Evolutionary conservation across 2,797 vertebrate species (phyloP).

Genomic region (Pipistrellus pygmaeus): DNA sequence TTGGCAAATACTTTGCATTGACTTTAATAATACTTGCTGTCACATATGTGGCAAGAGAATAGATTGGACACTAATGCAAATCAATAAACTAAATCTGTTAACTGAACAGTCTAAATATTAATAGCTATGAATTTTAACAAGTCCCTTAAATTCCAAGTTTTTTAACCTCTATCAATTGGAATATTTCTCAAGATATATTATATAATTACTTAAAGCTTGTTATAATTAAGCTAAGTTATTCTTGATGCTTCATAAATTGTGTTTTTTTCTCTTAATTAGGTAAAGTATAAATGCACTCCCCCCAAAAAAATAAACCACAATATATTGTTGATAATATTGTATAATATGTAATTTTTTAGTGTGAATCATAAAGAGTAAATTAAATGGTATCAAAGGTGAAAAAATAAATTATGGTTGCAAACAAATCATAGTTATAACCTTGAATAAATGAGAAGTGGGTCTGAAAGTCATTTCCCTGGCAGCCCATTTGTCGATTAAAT

Average conservation of each 20-base stretch:
- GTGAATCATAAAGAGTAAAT: constrained; percentile 57
- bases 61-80: constrained; percentile 55
- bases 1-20: constrained; percentile 57
- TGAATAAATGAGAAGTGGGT: constrained; percentile 82
- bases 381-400: constrained; percentile 80
- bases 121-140: constrained; percentile 63
- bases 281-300: background rate
- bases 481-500: constrained; percentile 87
- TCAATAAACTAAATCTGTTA: constrained; percentile 69
- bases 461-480: constrained; percentile 85
- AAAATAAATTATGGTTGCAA: constrained; percentile 80
- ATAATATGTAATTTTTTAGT: background rate
- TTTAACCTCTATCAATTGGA: background rate
- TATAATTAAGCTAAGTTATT: constrained; percentile 50
- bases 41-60: constrained; percentile 58
- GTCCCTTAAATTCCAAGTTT: constrained; percentile 42
- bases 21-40: constrained; percentile 61
- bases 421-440: constrained; percentile 83
- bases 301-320: background rate
- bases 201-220: constrained; percentile 48
- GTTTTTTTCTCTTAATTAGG: constrained; percentile 49
- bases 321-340: background rate
- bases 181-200: constrained; percentile 53
- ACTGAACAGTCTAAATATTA: constrained; percentile 60
- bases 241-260: constrained; percentile 41